Percentiles rank a stretch among this genome's conserved stretches.
These are phyloP conservation scores for Siniperca scherzeri DNA, from an alignment of 2,797 vertebrate species.

Conservation along the genomic window DNA sequence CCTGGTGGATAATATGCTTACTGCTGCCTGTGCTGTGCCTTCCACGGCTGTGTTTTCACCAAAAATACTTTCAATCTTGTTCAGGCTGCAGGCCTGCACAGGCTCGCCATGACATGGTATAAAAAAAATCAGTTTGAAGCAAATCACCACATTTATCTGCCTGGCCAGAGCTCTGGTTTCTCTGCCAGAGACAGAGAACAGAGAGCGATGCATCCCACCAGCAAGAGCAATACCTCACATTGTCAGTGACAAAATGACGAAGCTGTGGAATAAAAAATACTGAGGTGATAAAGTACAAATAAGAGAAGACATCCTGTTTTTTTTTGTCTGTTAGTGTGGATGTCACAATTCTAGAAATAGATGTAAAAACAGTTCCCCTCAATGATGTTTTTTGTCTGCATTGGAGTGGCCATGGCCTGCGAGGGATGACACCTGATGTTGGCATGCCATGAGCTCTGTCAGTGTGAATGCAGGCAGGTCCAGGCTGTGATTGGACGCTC, in stretches of 20 bases:
- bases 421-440: background rate
- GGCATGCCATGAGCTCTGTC: background rate
- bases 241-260: slow-evolving; percentile 24
- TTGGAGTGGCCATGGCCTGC: background rate
- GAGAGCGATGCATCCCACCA: slow-evolving; percentile 37
- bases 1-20: slow-evolving; percentile 5
- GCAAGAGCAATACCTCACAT: slow-evolving; percentile 20
- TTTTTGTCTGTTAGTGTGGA: background rate
- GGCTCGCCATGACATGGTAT: slow-evolving; percentile 31
- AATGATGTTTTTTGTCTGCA: background rate
- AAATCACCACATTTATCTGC: slow-evolving; percentile 59
- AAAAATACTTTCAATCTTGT: slow-evolving; percentile 9
- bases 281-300: background rate
- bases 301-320: slow-evolving; percentile 1
- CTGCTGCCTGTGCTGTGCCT: background rate
- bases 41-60: background rate
- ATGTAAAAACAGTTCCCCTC: background rate
- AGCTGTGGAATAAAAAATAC: background rate
- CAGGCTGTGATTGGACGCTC: background rate
- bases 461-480: background rate
- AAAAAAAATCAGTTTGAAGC: slow-evolving; percentile 42
- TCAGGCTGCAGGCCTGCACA: slow-evolving; percentile 62
- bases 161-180: slow-evolving; percentile 25
- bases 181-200: slow-evolving; percentile 43
- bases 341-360: background rate